A percentile compares a stretch with the other conserved stretches of the same genome.
Evolutionary conservation across 2,888 invertebrate genomes (phyloP).

Genomic region (Ornithoptera priamus): DNA sequence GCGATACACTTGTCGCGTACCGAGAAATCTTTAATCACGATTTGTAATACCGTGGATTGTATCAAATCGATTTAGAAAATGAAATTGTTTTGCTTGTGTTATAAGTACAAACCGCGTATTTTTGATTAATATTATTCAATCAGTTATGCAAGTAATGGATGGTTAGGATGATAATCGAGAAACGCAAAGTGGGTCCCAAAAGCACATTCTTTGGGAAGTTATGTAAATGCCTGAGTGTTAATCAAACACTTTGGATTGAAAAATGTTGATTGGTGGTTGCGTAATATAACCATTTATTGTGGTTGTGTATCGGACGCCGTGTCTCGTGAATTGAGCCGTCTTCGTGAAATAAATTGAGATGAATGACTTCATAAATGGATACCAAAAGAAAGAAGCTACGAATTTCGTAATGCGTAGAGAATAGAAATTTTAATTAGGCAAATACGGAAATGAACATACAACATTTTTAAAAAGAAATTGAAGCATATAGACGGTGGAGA

Average conservation of each 20-base stretch:
- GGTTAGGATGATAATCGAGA: conserved; percentile 26
- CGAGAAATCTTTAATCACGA: conserved; percentile 31
- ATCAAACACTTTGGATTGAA: conserved; percentile 45
- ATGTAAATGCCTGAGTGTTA: conserved; percentile 50
- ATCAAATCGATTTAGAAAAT: conserved; percentile 1
- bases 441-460: too few species aligned
- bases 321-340: not conserved
- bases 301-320: conserved; percentile 6
- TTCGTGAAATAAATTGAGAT: not conserved
- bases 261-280: conserved; percentile 49
- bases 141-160: conserved; percentile 33
- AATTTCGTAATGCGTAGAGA: conserved; percentile 1
- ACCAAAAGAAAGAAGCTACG: conserved; percentile 31
- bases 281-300: conserved; percentile 39
- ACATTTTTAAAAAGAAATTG: too few species aligned
- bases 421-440: too few species aligned
- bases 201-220: conserved; percentile 34
- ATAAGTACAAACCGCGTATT: conserved; percentile 2
- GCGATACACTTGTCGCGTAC: conserved; percentile 51
- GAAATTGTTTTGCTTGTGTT: conserved; percentile 2
- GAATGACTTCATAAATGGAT: conserved; percentile 2
- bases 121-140: conserved; percentile 22
- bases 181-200: conserved; percentile 32
- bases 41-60: not conserved
- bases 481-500: too few species aligned